Evolutionary conservation across 2,888 invertebrate genomes (phyloP), one percentile per base, ranked within the genome.

Genomic region (Apamea epomidion): DNA sequence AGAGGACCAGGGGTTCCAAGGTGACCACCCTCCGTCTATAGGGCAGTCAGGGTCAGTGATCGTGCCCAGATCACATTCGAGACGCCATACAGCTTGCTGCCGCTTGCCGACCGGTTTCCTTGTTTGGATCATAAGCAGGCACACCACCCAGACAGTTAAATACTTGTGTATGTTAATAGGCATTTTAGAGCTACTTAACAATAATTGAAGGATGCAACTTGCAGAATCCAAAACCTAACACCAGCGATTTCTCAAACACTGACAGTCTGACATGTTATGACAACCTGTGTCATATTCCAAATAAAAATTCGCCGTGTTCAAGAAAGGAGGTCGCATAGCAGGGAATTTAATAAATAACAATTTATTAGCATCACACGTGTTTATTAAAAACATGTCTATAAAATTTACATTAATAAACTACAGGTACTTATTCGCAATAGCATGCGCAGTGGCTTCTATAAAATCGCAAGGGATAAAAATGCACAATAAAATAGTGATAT

Each of bases 1-100:
- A 0, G 89, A 73, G 0, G 95, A 94, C 97, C 97, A 97, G 0
- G 94, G 79, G 14, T 93, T 92, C 97, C 97, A 97, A 1, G 95
- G 84, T 0, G 95, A 93, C 97, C 97, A 97, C 25, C 95, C 95
- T 25, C 97, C 97, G 76, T 97, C 97, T 8, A 96, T 91, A 0
- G 97, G 97, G 79, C 96, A 97, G 1, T 95, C 95, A 1, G 92
- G 78, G 81, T 96, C 96, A 7, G 91, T 81, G 64, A 95, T 93
- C 4, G 96, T 90, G 3, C 96, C 96, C 64, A 97, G 85, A 68
- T 96, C 95, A 88, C 97, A 97, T 92, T 97, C 96, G 8, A 96
- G 87, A 25, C 94, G 93, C 97, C 97, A 97, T 45, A 95, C 91
- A n/a, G 93, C 92, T 82, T 92, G 93, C 62, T 94, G 92, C 32